Evolutionary conservation across 2,888 invertebrate species (phyloP), one percentile per base, ranked within the genome.

Genomic region (Monoplex corrugatus): DNA sequence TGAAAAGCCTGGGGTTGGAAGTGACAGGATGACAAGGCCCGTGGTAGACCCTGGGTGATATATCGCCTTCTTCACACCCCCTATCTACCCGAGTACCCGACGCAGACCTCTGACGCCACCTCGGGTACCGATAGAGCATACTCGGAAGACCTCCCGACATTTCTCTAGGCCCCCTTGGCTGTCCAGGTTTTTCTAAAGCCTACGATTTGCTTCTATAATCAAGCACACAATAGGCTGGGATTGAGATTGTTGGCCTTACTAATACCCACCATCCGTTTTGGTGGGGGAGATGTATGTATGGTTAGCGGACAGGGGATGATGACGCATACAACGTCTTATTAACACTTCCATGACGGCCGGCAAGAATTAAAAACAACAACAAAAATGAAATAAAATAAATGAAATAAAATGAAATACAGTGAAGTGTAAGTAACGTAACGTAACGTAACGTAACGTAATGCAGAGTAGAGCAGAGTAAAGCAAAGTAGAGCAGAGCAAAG

Each of bases 41-140:
- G 38, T n/a, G 38, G 23, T 2, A 10, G 38, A 28, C 75, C 57
- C 38, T 8, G 75, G 32, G 35, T 75, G 75, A 75, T 75, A 40
- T 75, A 75, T 75, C 16, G 75, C 75, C 75, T 38, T 75, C 75
- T 75, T 75, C 75, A 75, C 75, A 75, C 75, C 75, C 68, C 75
- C 75, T 75, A 75, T 75, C 38, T 75, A 38, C 75, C 75, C 75
- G 75, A 75, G 75, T 35, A 75, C 75, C 75, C 75, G 75, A 35
- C 75, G n/a, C 75, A 38, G 75, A 35, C 75, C 75, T 32, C n/a
- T 38, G 75, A 75, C 75, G 75, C 75, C 57, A 57, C 57, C 57
- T 28, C 57, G 57, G 57, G 57, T 57, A 28, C 57, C 57, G 57
- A 57, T 57, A 57, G 57, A 57, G 57, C 57, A 57, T 57, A 28